phyloP scores from a whole-genome alignment of 30 jellyfish, hydroid and myxozoan genomes.

The Aurelia aurita region DNA sequence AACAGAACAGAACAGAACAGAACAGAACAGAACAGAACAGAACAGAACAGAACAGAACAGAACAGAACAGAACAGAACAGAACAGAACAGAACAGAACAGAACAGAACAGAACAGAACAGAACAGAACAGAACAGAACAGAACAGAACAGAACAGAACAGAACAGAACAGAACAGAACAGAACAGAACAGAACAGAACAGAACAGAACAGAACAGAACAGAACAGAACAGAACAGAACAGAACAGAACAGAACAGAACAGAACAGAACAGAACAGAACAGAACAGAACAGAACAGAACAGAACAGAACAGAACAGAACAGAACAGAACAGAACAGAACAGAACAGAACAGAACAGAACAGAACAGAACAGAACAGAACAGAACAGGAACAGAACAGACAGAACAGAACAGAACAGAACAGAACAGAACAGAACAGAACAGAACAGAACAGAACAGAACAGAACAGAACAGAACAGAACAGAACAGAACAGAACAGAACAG shows the following conservation, averaged over 20 bases:
- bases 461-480: neutral
- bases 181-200: too few species aligned
- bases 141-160: too few species aligned
- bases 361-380: neutral
- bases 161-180: too few species aligned
- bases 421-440: slow-evolving; percentile 6
- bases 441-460: neutral
- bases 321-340: slow-evolving; percentile 3
- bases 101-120: too few species aligned
- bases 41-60: too few species aligned
- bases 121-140: too few species aligned
- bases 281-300: neutral
- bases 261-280: neutral
- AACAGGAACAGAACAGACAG: neutral
- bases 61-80: too few species aligned
- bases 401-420: neutral
- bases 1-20: too few species aligned
- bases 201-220: neutral
- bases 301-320: slow-evolving; percentile 4
- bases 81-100: too few species aligned
- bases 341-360: neutral
- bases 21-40: too few species aligned
- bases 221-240: slow-evolving; percentile 2
- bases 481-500: too few species aligned
- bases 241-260: neutral